These are phyloP conservation scores for Ptychodera flava DNA, from an alignment of 35 echinoderm and acorn worm species.

Conservation along the genomic window DNA sequence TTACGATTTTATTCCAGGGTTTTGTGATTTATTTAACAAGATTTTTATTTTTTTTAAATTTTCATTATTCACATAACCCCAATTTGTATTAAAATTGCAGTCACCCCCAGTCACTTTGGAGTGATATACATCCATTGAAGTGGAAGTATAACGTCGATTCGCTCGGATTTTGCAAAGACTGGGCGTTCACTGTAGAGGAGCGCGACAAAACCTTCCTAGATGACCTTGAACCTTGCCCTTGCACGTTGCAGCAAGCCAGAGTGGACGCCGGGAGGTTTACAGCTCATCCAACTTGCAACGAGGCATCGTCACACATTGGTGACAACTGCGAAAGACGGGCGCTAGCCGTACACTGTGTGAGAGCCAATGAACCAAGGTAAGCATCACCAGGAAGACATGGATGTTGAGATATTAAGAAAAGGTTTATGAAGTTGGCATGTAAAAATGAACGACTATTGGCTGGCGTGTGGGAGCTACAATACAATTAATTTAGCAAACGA, in stretches of 20 bases:
- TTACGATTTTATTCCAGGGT: no score
- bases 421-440: no score
- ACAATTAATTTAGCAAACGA: no score
- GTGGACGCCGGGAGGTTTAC: slow-evolving; percentile 13
- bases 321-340: slow-evolving; percentile 7
- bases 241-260: slow-evolving; percentile 3
- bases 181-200: not conserved
- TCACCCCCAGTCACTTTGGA: not conserved
- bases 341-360: slow-evolving; percentile 21
- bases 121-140: not conserved
- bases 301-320: not conserved
- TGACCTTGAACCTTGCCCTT: slow-evolving; percentile 11
- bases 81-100: no score
- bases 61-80: no score
- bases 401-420: no score
- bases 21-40: no score
- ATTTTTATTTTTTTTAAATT: no score
- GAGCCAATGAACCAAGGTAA: slow-evolving; percentile 15
- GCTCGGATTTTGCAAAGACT: not conserved
- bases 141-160: not conserved
- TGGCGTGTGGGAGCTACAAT: no score
- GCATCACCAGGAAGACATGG: no score
- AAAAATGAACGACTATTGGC: no score
- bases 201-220: not conserved
- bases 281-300: slow-evolving; percentile 7